Evolutionary conservation across 2,888 invertebrate species (phyloP), one percentile per base, ranked within the genome.

Genomic region (Mesorhabditis spiculigera): DNA sequence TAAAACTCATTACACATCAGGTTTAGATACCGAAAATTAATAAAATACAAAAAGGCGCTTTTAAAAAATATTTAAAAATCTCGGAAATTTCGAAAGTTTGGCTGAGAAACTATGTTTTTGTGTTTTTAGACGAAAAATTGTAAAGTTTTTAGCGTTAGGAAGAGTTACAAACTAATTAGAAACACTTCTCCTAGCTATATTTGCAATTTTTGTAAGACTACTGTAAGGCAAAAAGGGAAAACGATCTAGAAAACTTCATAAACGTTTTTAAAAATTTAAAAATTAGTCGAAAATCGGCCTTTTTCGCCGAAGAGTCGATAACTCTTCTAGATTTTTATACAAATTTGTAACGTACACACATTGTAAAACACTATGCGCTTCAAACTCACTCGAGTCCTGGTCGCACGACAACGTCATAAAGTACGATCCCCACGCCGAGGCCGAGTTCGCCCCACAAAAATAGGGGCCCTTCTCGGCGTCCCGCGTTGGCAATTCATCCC

Each of bases 1-100:
- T 8, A 77, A 70, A 70, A 10, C 28, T 28, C 28, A 28, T 28
- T 28, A 28, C 28, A 28, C 1, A 28, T 28, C 1, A 28, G 28
- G 28, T 28, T 28, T 28, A 28, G 28, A 28, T 28, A 28, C 28
- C 28, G 28, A 28, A 28, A 28, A 28, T 28, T 28, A 28, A 28
- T 28, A 28, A 28, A 28, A 28, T 28, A 28, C 28, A 28, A 28
- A 28, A 28, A 28, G 28, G 28, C 1, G 28, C 28, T 28, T 28
- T 28, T 28, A 28, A 28, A 28, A 28, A 28, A 28, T 28, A 28
- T 28, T 28, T 28, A 28, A 28, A 28, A 28, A 28, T 28, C 28
- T 28, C 28, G 28, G 28, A 28, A 28, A 28, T 28, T 28, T 28
- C 28, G 28, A 28, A 28, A 28, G 28, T 28, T 28, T 28, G 28